Percentiles rank a stretch among this genome's conserved stretches.
Evolutionary conservation across 2,888 invertebrate genomes (phyloP).

Genomic region (Drosophila nr. perissopoda): DNA sequence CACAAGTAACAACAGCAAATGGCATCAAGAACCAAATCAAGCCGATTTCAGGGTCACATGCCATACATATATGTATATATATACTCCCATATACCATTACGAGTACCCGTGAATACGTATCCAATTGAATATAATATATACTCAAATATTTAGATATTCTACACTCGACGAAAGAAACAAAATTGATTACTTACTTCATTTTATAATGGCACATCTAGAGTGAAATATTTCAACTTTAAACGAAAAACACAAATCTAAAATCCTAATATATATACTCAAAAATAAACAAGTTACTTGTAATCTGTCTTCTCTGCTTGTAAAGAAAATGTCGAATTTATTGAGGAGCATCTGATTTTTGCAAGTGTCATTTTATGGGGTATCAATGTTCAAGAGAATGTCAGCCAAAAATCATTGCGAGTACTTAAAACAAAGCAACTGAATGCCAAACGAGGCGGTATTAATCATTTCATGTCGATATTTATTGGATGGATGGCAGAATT

Average conservation of each 20-base stretch:
- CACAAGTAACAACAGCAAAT: slow-evolving; percentile 49
- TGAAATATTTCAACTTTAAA: not conserved
- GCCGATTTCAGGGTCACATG: slow-evolving; percentile 72
- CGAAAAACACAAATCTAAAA: not conserved
- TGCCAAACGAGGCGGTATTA: slow-evolving; percentile 42
- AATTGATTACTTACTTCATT: not conserved
- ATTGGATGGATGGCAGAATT: slow-evolving; percentile 33
- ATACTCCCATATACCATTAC: not conserved
- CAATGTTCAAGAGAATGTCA: slow-evolving; percentile 24
- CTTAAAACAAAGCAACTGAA: slow-evolving; percentile 56
- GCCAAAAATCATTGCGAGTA: slow-evolving; percentile 49
- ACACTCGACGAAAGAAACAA: not conserved
- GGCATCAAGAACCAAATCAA: slow-evolving; percentile 63
- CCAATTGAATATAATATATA: not conserved
- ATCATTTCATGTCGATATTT: slow-evolving; percentile 57
- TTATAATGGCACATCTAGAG: not conserved
- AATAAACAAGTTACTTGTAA: not conserved
- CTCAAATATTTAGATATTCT: slow-evolving; percentile 2
- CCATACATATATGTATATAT: slow-evolving; percentile 30
- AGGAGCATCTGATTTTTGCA: not conserved
- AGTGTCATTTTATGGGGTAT: slow-evolving; percentile 5
- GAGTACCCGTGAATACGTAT: slow-evolving; percentile 5
- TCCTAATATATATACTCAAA: not conserved
- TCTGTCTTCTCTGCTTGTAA: not conserved
- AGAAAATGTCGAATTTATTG: not conserved